phyloP scores from a whole-genome alignment of 2,888 invertebrate genomes.

The Clepsis dumicolana region DNA sequence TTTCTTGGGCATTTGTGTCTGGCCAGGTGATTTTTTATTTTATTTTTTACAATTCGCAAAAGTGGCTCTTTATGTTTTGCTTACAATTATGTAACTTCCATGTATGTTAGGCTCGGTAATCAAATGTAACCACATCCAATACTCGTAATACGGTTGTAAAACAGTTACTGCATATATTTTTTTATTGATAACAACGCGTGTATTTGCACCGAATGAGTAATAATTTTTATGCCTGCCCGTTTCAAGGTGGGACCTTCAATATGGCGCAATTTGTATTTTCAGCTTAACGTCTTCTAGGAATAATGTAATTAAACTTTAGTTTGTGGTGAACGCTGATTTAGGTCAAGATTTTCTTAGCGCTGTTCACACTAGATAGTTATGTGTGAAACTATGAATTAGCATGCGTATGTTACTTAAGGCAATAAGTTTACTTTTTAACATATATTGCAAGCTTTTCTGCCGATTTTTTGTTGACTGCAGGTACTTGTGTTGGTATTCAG shows the following conservation, averaged over 20 bases:
- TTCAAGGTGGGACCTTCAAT: neutral
- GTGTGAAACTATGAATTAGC: too few relatives aligned
- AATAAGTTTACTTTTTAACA: too few relatives aligned
- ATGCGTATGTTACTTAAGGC: too few relatives aligned
- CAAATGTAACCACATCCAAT: conserved; percentile 32
- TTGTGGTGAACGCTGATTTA: too few relatives aligned
- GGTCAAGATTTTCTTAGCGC: too few relatives aligned
- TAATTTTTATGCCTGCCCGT: conserved; percentile 33
- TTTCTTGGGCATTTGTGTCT: too few relatives aligned
- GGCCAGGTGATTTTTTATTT: too few relatives aligned
- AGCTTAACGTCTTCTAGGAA: neutral
- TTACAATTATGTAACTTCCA: neutral
- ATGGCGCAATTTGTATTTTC: neutral
- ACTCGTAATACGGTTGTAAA: conserved; percentile 37
- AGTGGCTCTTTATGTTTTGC: neutral
- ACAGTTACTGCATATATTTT: conserved; percentile 36
- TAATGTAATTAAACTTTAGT: neutral
- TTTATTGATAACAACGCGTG: conserved; percentile 42
- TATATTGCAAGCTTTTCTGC: too few relatives aligned
- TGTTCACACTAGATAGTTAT: too few relatives aligned
- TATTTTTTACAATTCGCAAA: too few relatives aligned
- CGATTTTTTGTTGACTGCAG: too few relatives aligned
- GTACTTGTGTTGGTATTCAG: too few relatives aligned
- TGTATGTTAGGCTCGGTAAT: conserved; percentile 22
- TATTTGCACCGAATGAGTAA: conserved; percentile 37